Base-by-base conservation (phyloP, 2,113 vertebrate genomes). In the Amblyornis subalaris region DNA sequence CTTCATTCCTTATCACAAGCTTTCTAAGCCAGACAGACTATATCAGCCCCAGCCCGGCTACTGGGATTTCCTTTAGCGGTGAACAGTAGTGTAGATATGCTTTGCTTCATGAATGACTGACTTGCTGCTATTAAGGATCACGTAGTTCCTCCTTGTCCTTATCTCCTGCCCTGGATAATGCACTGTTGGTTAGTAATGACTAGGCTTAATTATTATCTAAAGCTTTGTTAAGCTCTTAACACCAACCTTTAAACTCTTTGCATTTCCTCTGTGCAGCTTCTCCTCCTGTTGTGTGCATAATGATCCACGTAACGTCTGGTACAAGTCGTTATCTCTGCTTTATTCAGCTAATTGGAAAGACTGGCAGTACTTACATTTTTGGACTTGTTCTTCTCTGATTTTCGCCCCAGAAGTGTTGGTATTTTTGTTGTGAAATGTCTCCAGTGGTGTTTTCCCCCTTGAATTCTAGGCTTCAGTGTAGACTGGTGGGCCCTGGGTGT, bases 401-500 rank as follows among this genome's bases (percentile, higher is more conserved):
- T n/a, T 48, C 71, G 14, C 20, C 29, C 18, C 31, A 7, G 26
- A 76, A 50, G 3, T 36, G 44, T 21, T 75, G 38, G 17, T 35
- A 11, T 75, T 79, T 72, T 58, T 67, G 10, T 31, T 93, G 45
- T 40, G 45, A 7, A 61, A 13, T 54, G 13, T n/a, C 18, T 85
- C 38, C 36, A 67, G 31, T 60, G 36, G 4, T 65, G 15, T 50
- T 77, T 91, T 75, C 26, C 85, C 72, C 60, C 81, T 47, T 91
- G 51, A 91, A 99, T 91, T 84, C 33, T 26, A 97, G 99, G 99
- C 64, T 99, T 99, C 96, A 99, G 99, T 3, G 99, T 99, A 38
- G 99, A 99, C 97, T 99, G 99, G 99, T 99, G 99, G 99, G 99
- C 99, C 4, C 98, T 99, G 19, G 99, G 99, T 9, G 99, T 99